Conservation (phyloP, 2,797 vertebrate genomes). For the Otolemur crassicaudatus region DNA sequence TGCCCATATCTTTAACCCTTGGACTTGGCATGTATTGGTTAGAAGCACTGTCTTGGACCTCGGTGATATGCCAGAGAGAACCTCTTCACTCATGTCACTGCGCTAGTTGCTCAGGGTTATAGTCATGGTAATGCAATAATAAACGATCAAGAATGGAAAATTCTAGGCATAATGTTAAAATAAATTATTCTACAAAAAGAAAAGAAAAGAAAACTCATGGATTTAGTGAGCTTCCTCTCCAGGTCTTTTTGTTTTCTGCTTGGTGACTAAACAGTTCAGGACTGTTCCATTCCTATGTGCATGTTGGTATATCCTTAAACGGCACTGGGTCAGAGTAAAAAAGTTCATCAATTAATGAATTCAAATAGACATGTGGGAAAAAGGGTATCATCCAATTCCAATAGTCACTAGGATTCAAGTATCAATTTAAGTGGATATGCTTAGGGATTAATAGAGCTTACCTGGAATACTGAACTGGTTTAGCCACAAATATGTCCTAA, state of each 20-base stretch:
- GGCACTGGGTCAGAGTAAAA: background rate
- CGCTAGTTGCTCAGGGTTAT: background rate
- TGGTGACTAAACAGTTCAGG: background rate
- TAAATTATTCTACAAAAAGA: background rate
- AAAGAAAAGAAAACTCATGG: too few species aligned
- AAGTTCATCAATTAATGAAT: background rate
- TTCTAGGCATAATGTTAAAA: background rate
- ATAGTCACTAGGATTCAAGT: background rate
- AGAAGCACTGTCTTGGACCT: background rate
- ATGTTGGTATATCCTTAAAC: background rate
- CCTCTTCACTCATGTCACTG: background rate
- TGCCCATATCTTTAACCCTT: background rate
- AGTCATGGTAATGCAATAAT: background rate
- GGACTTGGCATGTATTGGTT: background rate
- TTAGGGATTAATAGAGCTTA: background rate
- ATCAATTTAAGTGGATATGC: conserved; percentile 15
- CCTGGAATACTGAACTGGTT: background rate
- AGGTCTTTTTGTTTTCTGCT: background rate
- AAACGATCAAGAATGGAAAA: background rate
- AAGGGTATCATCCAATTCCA: background rate
- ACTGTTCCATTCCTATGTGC: background rate
- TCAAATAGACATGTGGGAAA: background rate
- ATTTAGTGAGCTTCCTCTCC: background rate
- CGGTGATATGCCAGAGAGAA: background rate
- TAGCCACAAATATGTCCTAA: background rate